These are phyloP conservation scores for Ceraclea dissimilis DNA, from an alignment of 2,888 invertebrate genomes.

Conservation along the genomic window DNA sequence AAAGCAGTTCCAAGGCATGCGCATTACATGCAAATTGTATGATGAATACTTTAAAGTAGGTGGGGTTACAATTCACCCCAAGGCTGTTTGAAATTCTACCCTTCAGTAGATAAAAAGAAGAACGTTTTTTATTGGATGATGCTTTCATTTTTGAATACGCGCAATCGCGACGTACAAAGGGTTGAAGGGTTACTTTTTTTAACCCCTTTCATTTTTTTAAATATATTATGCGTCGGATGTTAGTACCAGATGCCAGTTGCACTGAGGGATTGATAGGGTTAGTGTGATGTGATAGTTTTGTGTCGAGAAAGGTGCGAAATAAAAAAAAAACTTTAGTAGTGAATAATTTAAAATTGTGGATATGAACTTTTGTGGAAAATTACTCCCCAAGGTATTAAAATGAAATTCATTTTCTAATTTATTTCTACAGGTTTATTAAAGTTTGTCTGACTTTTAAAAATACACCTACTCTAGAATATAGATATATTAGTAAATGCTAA, in stretches of 20 bases:
- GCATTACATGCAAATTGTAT: slow-evolving; percentile 13
- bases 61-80: slow-evolving; percentile 14
- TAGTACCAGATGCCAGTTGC: background rate
- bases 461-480: too few species aligned
- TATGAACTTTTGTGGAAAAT: too few species aligned
- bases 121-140: slow-evolving; percentile 15
- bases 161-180: slow-evolving; percentile 10
- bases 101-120: slow-evolving; percentile 13
- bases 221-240: background rate
- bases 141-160: slow-evolving; percentile 21
- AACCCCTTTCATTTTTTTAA: slow-evolving; percentile 9
- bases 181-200: slow-evolving; percentile 16
- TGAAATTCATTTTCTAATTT: too few species aligned
- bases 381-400: too few species aligned
- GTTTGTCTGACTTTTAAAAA: too few species aligned
- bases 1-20: slow-evolving; percentile 20
- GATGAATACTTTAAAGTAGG: slow-evolving; percentile 9
- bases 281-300: too few species aligned
- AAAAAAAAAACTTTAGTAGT: too few species aligned
- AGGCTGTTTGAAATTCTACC: slow-evolving; percentile 18
- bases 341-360: too few species aligned
- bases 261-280: slow-evolving; percentile 11
- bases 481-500: too few species aligned
- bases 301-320: too few species aligned
- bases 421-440: too few species aligned